These are phyloP conservation scores for Anableps anableps DNA, from an alignment of 2,797 vertebrate genomes.

Conservation along the genomic window DNA sequence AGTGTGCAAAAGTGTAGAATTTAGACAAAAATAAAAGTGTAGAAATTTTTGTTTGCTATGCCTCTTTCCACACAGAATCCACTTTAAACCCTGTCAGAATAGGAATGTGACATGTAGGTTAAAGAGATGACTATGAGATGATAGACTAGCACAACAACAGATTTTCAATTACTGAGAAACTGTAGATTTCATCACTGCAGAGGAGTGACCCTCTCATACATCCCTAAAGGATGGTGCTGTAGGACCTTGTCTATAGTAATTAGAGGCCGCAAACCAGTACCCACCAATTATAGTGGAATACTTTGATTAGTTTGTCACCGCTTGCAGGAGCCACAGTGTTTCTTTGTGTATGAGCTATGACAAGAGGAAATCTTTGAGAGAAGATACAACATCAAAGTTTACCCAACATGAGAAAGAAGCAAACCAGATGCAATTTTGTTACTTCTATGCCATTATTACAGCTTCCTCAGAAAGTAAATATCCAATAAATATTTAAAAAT, in stretches of 20 bases:
- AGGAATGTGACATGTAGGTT: neutral
- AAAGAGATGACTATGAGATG: slow-evolving; percentile 8
- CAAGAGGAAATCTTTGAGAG: slow-evolving; percentile 29
- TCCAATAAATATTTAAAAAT: neutral
- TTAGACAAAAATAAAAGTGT: too few relatives aligned
- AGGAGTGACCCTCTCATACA: slow-evolving; percentile 46
- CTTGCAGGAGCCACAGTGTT: slow-evolving; percentile 44
- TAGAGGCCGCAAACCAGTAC: slow-evolving; percentile 69
- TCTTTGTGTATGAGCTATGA: slow-evolving; percentile 36
- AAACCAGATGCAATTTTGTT: neutral
- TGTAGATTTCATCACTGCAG: slow-evolving; percentile 14
- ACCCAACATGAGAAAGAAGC: neutral
- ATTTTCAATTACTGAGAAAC: slow-evolving; percentile 32
- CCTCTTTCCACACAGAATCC: neutral
- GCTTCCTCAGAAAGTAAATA: neutral
- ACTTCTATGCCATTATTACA: neutral
- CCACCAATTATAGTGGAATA: slow-evolving; percentile 68
- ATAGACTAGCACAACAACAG: slow-evolving; percentile 15
- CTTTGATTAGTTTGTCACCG: slow-evolving; percentile 67
- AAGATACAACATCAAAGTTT: slow-evolving; percentile 17
- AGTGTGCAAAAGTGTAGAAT: neutral
- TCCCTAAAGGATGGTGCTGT: slow-evolving; percentile 34
- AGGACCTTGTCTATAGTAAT: slow-evolving; percentile 68
- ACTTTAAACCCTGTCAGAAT: neutral
- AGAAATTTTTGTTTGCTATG: neutral